Percentiles rank a stretch among this genome's conserved stretches.
These are phyloP conservation scores for Pteronotus mesoamericanus DNA, from an alignment of 2,797 vertebrate genomes.

Conservation along the genomic window DNA sequence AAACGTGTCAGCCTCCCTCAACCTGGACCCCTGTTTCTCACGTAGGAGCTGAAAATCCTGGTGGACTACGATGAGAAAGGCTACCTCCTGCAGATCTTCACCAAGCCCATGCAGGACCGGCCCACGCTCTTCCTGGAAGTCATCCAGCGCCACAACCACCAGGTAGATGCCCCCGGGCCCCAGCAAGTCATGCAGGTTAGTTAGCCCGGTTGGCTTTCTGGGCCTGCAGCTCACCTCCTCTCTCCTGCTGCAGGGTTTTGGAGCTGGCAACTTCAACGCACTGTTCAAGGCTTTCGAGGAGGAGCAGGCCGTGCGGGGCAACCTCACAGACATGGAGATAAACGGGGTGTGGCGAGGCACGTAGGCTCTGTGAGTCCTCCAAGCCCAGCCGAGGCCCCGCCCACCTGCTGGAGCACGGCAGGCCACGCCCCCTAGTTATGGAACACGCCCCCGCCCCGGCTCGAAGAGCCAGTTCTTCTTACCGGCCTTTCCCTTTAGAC, in stretches of 20 bases:
- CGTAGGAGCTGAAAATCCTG: constrained; percentile 93
- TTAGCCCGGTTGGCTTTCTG: fast-evolving
- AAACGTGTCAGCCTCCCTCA: neutral
- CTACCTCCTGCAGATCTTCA: constrained; percentile 98
- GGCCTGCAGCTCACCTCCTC: neutral
- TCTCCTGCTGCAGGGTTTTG: constrained; percentile 88
- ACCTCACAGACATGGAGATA: constrained; percentile 89
- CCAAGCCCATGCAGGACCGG: constrained; percentile 96
- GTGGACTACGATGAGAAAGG: constrained; percentile 97
- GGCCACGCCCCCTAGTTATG: neutral
- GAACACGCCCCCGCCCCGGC: neutral
- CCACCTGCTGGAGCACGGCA: fast-evolving
- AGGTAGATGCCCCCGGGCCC: constrained; percentile 86
- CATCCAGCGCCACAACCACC: constrained; percentile 96
- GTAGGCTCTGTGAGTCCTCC: neutral
- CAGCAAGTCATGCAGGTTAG: neutral
- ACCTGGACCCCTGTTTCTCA: neutral
- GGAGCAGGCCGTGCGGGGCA: constrained; percentile 92
- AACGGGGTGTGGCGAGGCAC: constrained; percentile 68
- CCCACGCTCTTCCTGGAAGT: constrained; percentile 97
- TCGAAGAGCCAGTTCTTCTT: neutral
- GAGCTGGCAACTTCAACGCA: constrained; percentile 97
- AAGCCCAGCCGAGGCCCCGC: neutral
- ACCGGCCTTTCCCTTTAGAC: neutral
- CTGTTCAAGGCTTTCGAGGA: constrained; percentile 96